Percentiles rank a stretch among this genome's conserved stretches.
Evolutionary conservation across 1,140 invertebrate species (phyloP).

Genomic region (Augochlora pura): DNA sequence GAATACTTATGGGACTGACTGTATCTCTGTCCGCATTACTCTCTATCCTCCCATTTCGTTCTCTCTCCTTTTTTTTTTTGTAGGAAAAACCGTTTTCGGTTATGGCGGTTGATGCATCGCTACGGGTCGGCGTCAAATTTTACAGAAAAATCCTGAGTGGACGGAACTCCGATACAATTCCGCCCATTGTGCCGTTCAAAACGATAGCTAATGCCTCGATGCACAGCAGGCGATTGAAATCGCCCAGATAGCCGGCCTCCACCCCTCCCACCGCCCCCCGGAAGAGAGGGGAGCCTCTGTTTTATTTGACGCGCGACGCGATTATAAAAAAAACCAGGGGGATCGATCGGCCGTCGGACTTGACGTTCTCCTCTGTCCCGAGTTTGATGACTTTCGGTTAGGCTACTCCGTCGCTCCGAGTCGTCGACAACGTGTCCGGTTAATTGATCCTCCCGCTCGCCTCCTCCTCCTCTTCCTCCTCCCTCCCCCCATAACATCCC

Average conservation of each 20-base stretch:
- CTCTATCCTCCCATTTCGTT: background rate
- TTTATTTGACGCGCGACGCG: background rate
- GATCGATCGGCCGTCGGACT: background rate
- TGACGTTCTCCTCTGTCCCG: too few relatives aligned
- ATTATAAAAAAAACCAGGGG: background rate
- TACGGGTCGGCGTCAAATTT: conserved; percentile 1
- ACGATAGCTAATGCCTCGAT: conserved; percentile 13
- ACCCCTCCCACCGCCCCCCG: too few relatives aligned
- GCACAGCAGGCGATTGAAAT: background rate
- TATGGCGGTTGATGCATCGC: background rate
- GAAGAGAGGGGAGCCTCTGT: too few relatives aligned
- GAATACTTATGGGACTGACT: too few relatives aligned
- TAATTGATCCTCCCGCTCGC: background rate
- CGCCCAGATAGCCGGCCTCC: background rate
- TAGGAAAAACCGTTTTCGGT: conserved; percentile 7
- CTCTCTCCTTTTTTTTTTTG: background rate
- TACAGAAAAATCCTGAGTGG: conserved; percentile 6
- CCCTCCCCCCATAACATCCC: too few relatives aligned
- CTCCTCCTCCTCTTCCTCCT: too few relatives aligned
- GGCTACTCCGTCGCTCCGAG: too few relatives aligned
- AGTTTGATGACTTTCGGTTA: too few relatives aligned
- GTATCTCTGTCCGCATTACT: background rate
- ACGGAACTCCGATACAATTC: conserved; percentile 13
- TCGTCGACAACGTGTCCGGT: too few relatives aligned
- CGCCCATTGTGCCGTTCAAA: background rate